Percentiles rank a stretch among this genome's conserved stretches.
Conservation (phyloP, 2,888 invertebrate genomes). For the Halocaridina rubra region DNA sequence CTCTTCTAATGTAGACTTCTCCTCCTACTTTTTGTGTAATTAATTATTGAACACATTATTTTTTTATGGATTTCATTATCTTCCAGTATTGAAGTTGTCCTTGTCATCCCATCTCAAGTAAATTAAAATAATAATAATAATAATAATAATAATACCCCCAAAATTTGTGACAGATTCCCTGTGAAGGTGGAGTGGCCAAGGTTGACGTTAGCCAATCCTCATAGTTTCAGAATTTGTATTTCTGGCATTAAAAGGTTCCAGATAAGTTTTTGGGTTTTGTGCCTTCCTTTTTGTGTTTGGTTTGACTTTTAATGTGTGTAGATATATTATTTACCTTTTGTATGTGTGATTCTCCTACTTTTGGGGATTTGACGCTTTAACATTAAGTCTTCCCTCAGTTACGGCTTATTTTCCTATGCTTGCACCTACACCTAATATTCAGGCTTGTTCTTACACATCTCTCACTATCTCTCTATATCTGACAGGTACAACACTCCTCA, state of each 20-base stretch:
- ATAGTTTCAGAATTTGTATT: background rate
- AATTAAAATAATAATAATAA: no score
- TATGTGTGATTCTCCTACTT: background rate
- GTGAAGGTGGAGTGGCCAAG: constrained; percentile 2
- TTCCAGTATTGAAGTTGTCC: no score
- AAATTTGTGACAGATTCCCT: constrained; percentile 7
- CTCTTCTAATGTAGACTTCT: no score
- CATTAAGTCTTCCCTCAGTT: background rate
- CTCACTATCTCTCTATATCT: background rate
- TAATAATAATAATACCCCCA: no score
- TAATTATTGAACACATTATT: no score
- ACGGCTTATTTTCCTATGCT: background rate
- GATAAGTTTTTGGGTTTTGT: constrained; percentile 9
- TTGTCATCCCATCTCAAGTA: no score
- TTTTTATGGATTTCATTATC: no score
- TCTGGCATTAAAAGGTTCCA: constrained; percentile 27
- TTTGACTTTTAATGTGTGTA: background rate
- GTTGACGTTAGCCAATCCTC: constrained; percentile 11
- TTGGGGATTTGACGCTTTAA: no score
- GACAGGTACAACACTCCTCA: no score
- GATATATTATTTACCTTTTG: background rate
- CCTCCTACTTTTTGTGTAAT: no score
- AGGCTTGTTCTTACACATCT: background rate
- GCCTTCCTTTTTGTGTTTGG: background rate
- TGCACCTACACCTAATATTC: background rate